A percentile compares a stretch with the other conserved stretches of the same genome.
phyloP scores from a whole-genome alignment of 2,888 invertebrate species.

The Diadromus collaris region DNA sequence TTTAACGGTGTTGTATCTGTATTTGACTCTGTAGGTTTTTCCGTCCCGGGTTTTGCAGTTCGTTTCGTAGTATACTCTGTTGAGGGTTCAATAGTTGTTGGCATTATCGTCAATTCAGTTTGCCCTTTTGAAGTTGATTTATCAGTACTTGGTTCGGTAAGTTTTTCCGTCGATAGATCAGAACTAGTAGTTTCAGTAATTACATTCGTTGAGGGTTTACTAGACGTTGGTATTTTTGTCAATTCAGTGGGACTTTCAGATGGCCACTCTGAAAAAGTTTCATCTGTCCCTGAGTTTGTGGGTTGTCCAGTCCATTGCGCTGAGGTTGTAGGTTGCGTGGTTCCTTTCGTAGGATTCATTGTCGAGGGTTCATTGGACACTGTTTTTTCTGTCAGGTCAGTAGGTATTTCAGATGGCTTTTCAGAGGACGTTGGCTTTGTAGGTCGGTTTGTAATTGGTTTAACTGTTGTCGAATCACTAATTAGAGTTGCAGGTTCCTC shows the following conservation, averaged over 20 bases:
- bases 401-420: not conserved
- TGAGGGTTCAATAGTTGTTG: not conserved
- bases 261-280: too few species aligned
- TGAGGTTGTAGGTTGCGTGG: not conserved
- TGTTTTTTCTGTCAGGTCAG: conserved; percentile 2
- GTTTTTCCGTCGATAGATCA: not conserved
- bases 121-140: not conserved
- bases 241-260: not conserved
- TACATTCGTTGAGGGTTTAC: not conserved
- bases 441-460: not conserved
- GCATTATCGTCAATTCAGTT: not conserved
- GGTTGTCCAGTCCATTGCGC: conserved; percentile 1
- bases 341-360: not conserved
- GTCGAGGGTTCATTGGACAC: not conserved
- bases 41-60: not conserved
- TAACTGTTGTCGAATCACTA: not conserved
- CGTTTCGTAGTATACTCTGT: conserved; percentile 3
- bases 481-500: not conserved
- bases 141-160: not conserved
- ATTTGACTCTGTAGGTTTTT: not conserved
- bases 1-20: not conserved
- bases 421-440: not conserved
- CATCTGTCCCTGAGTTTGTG: not conserved
- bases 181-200: not conserved
- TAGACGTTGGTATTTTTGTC: not conserved